phyloP scores from a whole-genome alignment of 2,797 vertebrate species.

The Paguma larvata region DNA sequence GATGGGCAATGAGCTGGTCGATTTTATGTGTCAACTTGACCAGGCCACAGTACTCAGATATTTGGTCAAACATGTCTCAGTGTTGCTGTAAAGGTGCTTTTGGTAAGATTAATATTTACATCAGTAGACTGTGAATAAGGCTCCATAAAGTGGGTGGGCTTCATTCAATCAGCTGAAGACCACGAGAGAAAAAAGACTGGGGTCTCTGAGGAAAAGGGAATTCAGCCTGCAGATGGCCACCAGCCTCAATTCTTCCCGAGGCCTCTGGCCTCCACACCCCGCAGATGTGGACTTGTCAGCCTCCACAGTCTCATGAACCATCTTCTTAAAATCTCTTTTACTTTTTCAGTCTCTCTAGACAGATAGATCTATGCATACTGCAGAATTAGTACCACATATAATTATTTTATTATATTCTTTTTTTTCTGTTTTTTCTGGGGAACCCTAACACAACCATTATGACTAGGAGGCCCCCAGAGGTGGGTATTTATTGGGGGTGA shows the following conservation, averaged over 20 bases:
- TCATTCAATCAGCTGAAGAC: background rate
- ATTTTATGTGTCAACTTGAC: background rate
- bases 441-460: background rate
- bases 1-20: fast-evolving
- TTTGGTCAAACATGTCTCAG: background rate
- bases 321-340: background rate
- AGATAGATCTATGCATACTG: background rate
- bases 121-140: background rate
- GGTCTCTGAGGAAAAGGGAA: background rate
- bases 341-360: background rate
- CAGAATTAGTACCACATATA: background rate
- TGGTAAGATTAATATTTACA: no score
- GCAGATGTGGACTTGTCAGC: background rate
- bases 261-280: background rate
- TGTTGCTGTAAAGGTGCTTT: no score
- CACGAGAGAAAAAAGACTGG: background rate
- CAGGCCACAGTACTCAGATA: background rate
- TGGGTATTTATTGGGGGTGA: fast-evolving
- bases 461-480: background rate
- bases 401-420: background rate
- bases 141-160: no score
- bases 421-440: background rate
- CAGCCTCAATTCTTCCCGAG: no score
- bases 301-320: background rate
- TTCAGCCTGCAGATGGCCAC: background rate